Percentiles rank a stretch among this genome's conserved stretches.
These are phyloP conservation scores for Callipepla californica DNA, from an alignment of 2,113 vertebrate species.

Conservation along the genomic window DNA sequence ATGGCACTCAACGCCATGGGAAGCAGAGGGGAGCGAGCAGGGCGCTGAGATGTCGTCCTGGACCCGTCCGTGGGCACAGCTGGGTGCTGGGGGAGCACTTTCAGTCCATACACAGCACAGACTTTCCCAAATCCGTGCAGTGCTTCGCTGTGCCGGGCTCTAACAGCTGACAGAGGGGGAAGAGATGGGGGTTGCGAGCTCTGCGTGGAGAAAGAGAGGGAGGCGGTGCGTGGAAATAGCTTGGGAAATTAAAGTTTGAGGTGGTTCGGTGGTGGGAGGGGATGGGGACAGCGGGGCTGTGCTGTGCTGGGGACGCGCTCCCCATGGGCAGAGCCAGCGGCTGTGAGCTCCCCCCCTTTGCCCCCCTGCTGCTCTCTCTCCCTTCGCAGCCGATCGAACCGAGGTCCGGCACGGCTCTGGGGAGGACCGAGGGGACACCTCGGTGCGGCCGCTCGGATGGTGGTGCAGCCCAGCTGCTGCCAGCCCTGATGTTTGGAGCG, in stretches of 20 bases:
- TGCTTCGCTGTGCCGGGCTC: neutral
- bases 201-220: neutral
- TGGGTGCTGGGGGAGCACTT: neutral
- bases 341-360: neutral
- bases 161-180: neutral
- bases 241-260: neutral
- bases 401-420: accelerated
- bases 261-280: neutral
- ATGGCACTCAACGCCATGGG: neutral
- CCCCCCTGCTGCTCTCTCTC: neutral
- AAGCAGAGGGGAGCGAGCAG: neutral
- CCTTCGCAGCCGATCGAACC: neutral
- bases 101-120: accelerated
- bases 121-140: neutral
- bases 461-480: neutral
- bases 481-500: accelerated
- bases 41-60: accelerated
- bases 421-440: neutral
- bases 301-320: neutral
- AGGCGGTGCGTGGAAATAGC: neutral
- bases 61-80: neutral
- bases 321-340: neutral
- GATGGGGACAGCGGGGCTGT: neutral
- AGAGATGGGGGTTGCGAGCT: neutral
- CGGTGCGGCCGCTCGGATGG: accelerated